A percentile compares a stretch with the other conserved stretches of the same genome.
Conservation (phyloP, 2,888 invertebrate genomes). For the Drosophila flavopinicola region DNA sequence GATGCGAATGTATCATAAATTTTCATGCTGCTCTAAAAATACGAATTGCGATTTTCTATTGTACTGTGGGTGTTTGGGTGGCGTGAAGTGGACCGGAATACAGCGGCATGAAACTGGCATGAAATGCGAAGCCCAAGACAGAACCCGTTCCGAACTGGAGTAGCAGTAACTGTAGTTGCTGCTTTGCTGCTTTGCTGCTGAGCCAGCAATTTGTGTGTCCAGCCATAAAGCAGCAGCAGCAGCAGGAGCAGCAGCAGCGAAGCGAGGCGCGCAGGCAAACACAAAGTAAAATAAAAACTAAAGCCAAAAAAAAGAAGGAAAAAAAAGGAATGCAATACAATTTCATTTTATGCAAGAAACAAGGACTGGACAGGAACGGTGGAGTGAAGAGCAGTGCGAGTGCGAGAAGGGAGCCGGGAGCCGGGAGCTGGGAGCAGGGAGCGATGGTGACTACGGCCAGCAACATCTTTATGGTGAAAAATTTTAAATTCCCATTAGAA, state of each 20-base stretch:
- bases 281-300: no score
- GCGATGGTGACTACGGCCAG: no score
- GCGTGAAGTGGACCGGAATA: slow-evolving; percentile 22
- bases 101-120: slow-evolving; percentile 67
- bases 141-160: slow-evolving; percentile 48
- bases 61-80: slow-evolving; percentile 39
- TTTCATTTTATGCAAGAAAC: slow-evolving; percentile 78
- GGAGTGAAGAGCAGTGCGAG: slow-evolving; percentile 22
- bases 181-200: slow-evolving; percentile 47
- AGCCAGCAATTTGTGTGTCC: slow-evolving; percentile 72
- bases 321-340: slow-evolving; percentile 69
- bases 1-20: slow-evolving; percentile 71
- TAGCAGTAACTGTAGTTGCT: slow-evolving; percentile 36
- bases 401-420: not conserved
- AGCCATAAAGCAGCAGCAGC: slow-evolving; percentile 70
- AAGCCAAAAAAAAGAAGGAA: slow-evolving; percentile 8
- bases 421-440: not conserved
- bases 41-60: slow-evolving; percentile 77
- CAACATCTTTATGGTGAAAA: slow-evolving; percentile 74
- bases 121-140: slow-evolving; percentile 73
- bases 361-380: slow-evolving; percentile 57
- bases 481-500: slow-evolving; percentile 79
- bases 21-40: slow-evolving; percentile 76
- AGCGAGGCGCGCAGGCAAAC: slow-evolving; percentile 1
- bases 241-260: slow-evolving; percentile 51